A percentile compares a stretch with the other conserved stretches of the same genome.
phyloP scores from a whole-genome alignment of 2,113 vertebrate genomes.

The Butastur rufipennis region DNA sequence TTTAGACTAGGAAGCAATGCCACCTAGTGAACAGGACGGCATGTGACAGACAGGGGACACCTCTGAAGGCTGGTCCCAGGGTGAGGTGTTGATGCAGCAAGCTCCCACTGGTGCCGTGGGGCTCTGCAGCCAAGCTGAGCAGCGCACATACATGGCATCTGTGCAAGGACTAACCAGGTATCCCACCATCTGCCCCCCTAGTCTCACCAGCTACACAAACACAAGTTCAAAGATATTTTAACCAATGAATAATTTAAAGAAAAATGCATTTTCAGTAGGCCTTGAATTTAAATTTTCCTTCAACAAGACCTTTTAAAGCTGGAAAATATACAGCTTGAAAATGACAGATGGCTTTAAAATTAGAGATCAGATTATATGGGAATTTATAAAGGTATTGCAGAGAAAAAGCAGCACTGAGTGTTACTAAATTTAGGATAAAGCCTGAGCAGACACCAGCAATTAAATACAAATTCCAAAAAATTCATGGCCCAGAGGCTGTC shows the following conservation, averaged over 20 bases:
- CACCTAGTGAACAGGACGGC: constrained; percentile 37
- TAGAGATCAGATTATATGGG: constrained; percentile 34
- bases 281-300: constrained; percentile 49
- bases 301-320: constrained; percentile 16
- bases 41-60: neutral
- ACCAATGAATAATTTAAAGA: constrained; percentile 53
- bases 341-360: constrained; percentile 55
- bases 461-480: constrained; percentile 34
- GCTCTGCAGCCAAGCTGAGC: neutral
- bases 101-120: neutral
- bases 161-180: neutral
- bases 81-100: neutral
- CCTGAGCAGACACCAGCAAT: constrained; percentile 36
- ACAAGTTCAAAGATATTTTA: constrained; percentile 47
- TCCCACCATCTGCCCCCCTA: neutral
- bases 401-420: constrained; percentile 3
- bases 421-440: constrained; percentile 47
- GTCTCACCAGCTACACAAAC: constrained; percentile 13
- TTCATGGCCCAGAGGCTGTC: neutral
- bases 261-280: constrained; percentile 43
- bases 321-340: constrained; percentile 12
- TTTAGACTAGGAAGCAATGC: constrained; percentile 42
- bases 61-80: neutral
- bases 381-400: constrained; percentile 46
- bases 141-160: rapidly evolving